phyloP scores from a whole-genome alignment of 2,888 invertebrate genomes.

The Megastigmus dorsalis region DNA sequence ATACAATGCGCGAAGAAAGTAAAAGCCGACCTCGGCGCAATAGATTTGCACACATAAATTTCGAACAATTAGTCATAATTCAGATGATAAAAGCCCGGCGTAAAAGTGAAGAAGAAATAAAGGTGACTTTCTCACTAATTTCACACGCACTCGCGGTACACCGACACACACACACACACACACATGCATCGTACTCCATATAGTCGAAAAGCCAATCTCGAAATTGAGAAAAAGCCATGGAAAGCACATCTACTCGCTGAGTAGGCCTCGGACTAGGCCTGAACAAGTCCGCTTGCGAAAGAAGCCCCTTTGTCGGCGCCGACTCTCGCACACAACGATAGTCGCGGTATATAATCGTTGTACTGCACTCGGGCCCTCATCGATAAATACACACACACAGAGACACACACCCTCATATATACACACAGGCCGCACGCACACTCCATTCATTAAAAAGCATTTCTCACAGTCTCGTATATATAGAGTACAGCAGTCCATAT shows the following conservation, averaged over 20 bases:
- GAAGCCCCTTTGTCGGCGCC: slow-evolving; percentile 35
- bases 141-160: no score
- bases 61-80: not conserved
- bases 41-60: not conserved
- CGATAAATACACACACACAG: not conserved
- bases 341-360: not conserved
- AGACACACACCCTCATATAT: not conserved
- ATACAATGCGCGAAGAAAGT: no score
- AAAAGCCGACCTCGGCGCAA: no score
- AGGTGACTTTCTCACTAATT: no score
- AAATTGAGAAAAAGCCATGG: not conserved
- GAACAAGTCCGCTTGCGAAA: slow-evolving; percentile 21
- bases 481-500: not conserved
- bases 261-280: not conserved
- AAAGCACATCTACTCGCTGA: not conserved
- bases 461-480: slow-evolving; percentile 9
- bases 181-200: no score
- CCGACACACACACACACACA: no score
- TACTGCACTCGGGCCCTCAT: not conserved
- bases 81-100: not conserved
- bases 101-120: not conserved
- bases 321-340: no score
- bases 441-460: slow-evolving; percentile 27
- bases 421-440: not conserved
- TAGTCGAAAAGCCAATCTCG: no score